Evolutionary conservation across 2,797 vertebrate genomes (phyloP), one percentile per base, ranked within the genome.

Genomic region (Triplophysa bombifrons): DNA sequence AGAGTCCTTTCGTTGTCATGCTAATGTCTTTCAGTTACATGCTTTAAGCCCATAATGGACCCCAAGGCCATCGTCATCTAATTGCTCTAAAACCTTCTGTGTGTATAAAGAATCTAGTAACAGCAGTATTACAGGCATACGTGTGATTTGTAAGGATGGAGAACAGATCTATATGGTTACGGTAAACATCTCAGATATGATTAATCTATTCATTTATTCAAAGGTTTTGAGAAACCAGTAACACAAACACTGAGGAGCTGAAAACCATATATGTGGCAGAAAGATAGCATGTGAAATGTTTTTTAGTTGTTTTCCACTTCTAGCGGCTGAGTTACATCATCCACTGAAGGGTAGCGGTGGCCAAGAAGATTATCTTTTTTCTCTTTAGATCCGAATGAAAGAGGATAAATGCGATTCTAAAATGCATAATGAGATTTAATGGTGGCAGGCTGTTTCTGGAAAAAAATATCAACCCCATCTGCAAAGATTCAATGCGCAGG

Each of bases 141-240:
- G 20, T 67, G n/a, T 14, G 64, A 27, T 69, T 69, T 53, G 30
- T 58, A 48, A 60, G 5, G 19, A 53, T 6, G 1, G 17, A 67
- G n/a, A 78, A 61, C 14, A 56, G 20, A 46, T 56, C 10, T 27
- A 34, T n/a, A 14, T 51, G 11, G n/a, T 77, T 77, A 67, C 20
- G 48, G 65, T 9, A 17, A 72, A 30, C 3, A 66, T 8, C 20
- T n/a, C 30, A 22, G 27, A 20, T 27, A 22, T 4, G 13, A 13
- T 56, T 50, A 11, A 72, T 58, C 68, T 76, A 68, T 72, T 79
- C 7, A 55, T 38, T 38, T 38, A 38, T 38, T 38, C 16, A 64
- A 48, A 22, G 20, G 38, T 66, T 19, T 30, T 56, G 48, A 48
- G 13, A 2, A 68, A 68, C 53, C 7, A 48, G 65, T 20, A 48